phyloP scores from a whole-genome alignment of 2,797 vertebrate genomes.

The Paedocypris micromegethes region DNA sequence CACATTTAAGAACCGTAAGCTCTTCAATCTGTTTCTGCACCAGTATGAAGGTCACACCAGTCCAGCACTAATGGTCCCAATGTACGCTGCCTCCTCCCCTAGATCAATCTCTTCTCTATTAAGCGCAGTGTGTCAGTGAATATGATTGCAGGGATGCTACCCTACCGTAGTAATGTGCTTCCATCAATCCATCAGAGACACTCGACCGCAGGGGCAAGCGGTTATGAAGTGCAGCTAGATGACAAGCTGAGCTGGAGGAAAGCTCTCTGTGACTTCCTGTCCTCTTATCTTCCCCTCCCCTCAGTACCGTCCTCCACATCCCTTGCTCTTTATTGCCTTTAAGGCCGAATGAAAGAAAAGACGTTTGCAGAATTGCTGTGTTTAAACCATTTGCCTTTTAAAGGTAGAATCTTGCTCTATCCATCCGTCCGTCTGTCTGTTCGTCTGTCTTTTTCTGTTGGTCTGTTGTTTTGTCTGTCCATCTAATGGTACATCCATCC shows the following conservation, averaged over 20 bases:
- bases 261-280: conserved; percentile 38
- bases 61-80: conserved; percentile 62
- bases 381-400: background rate
- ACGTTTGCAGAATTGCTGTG: background rate
- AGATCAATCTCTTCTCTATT: conserved; percentile 78
- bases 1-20: conserved; percentile 41
- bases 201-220: conserved; percentile 61
- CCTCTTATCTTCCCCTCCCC: conserved; percentile 46
- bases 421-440: too few relatives aligned
- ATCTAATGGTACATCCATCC: too few relatives aligned
- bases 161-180: conserved; percentile 71
- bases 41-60: conserved; percentile 67
- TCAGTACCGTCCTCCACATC: conserved; percentile 28
- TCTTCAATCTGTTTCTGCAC: conserved; percentile 45
- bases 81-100: conserved; percentile 54
- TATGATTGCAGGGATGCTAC: conserved; percentile 75
- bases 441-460: too few relatives aligned
- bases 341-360: background rate
- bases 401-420: too few relatives aligned
- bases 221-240: conserved; percentile 74
- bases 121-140: conserved; percentile 65
- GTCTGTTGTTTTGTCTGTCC: too few relatives aligned
- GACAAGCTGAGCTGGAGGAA: conserved; percentile 61
- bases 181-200: conserved; percentile 77
- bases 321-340: conserved; percentile 12